Evolutionary conservation across 2,888 invertebrate species (phyloP).

Genomic region (Drosophila suboccidentalis): DNA sequence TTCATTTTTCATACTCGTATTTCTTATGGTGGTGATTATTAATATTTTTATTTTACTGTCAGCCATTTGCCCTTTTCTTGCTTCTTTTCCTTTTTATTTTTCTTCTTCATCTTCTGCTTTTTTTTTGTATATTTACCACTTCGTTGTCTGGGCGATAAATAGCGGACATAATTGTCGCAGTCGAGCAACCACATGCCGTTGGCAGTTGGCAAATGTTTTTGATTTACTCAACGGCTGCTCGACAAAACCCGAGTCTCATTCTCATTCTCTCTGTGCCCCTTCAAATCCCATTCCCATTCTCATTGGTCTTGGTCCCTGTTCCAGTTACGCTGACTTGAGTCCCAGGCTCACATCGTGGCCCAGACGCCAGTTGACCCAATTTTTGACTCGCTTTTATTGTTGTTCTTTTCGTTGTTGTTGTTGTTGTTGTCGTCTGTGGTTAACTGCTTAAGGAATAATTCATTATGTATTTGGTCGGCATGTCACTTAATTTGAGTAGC

Average conservation of each 20-base stretch:
- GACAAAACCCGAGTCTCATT: constrained; percentile 15
- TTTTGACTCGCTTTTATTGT: constrained; percentile 16
- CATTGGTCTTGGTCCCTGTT: not conserved
- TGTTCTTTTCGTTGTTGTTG: not conserved
- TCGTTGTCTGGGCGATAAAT: constrained; percentile 62
- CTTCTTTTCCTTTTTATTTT: not conserved
- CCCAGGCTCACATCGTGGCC: constrained; percentile 14
- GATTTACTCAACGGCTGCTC: constrained; percentile 61
- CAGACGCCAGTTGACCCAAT: constrained; percentile 60
- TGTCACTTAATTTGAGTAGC: constrained; percentile 79
- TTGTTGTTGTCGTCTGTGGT: constrained; percentile 49
- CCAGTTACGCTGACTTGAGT: constrained; percentile 1
- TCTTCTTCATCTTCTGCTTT: not conserved
- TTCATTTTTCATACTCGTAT: constrained; percentile 31
- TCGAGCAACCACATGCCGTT: constrained; percentile 48
- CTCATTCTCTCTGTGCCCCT: not conserved
- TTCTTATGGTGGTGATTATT: constrained; percentile 27
- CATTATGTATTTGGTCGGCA: constrained; percentile 73
- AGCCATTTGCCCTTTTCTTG: constrained; percentile 12
- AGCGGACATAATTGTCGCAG: constrained; percentile 61
- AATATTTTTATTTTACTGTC: constrained; percentile 36
- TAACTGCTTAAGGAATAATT: constrained; percentile 80
- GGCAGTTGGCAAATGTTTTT: constrained; percentile 68
- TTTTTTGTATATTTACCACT: constrained; percentile 30
- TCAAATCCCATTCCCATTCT: not conserved